A percentile compares a stretch with the other conserved stretches of the same genome.
phyloP scores from a whole-genome alignment of 23 tunicate genomes.

The Trididemnum miniatum region DNA sequence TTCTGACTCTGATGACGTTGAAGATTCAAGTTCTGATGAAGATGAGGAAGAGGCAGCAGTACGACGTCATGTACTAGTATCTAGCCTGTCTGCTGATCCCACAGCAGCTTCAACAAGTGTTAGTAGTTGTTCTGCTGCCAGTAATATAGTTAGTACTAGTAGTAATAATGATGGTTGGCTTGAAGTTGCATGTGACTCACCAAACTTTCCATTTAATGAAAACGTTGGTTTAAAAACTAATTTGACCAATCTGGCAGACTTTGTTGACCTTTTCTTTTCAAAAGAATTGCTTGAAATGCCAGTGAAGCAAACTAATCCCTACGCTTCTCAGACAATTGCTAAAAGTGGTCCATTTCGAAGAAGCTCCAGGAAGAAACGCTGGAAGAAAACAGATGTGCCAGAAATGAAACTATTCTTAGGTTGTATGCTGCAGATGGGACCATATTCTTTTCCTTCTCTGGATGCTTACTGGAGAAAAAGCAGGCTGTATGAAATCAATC shows the following conservation, averaged over 20 bases:
- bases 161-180: neutral
- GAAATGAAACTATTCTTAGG: constrained; percentile 2
- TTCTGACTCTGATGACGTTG: neutral
- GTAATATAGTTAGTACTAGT: neutral
- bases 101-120: neutral
- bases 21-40: neutral
- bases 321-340: neutral
- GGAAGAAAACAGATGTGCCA: neutral
- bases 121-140: neutral
- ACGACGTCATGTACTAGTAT: neutral
- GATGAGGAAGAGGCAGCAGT: neutral
- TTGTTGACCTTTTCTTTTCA: neutral
- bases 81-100: neutral
- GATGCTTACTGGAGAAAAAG: neutral
- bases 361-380: neutral
- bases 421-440: neutral
- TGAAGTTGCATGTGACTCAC: constrained; percentile 2
- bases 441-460: constrained; percentile 1
- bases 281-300: neutral
- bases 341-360: constrained; percentile 2
- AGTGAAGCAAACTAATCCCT: constrained; percentile 1
- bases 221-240: neutral
- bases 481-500: neutral
- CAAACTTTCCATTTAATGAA: neutral
- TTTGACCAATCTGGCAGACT: neutral